Evolutionary conservation across 2,797 vertebrate species (phyloP), one percentile per base, ranked within the genome.

Genomic region (Lemur catta): DNA sequence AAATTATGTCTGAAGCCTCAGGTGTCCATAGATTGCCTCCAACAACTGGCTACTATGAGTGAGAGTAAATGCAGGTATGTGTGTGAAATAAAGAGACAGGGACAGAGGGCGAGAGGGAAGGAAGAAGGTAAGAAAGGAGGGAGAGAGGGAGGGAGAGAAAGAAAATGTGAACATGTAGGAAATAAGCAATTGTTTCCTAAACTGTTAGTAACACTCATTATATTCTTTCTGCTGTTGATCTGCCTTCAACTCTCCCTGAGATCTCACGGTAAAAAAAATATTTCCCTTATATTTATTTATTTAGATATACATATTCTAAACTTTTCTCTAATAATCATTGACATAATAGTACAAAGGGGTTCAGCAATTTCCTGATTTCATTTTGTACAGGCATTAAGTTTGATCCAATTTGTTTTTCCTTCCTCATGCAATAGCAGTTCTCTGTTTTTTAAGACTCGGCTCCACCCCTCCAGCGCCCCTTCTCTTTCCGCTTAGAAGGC

Each of bases 291-390:
- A 72, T 78, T 71, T 89, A 72, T 76, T 81, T 81, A 65, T 76
- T 61, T 93, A 85, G 30, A 89, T 30, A 87, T 7, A 67, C 7
- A 50, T 33, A 76, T 92, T 87, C 33, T 84, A 86, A 71, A 65
- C 7, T 89, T 89, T 57, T 61, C 35, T 88, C 28, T 84, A 43
- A 46, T 76, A 76, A 91, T 52, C 20, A 55, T 5, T 85, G 67
- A 41, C 7, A 57, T 74, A 74, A 71, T 18, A 48, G 38, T 41
- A 59, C n/a, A 92, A 78, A 50, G 35, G 65, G 85, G 17, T 69
- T 86, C 15, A 78, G 26, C 65, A 61, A 78, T 93, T 71, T 91
- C 67, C 46, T 35, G 38, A 89, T 97, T 91, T 87, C 38, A 28
- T 72, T 46, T 79, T 48, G 22, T 20, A 8, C 4, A 72, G 30